phyloP scores from a whole-genome alignment of 2,888 invertebrate genomes.

The Pterostichus madidus region DNA sequence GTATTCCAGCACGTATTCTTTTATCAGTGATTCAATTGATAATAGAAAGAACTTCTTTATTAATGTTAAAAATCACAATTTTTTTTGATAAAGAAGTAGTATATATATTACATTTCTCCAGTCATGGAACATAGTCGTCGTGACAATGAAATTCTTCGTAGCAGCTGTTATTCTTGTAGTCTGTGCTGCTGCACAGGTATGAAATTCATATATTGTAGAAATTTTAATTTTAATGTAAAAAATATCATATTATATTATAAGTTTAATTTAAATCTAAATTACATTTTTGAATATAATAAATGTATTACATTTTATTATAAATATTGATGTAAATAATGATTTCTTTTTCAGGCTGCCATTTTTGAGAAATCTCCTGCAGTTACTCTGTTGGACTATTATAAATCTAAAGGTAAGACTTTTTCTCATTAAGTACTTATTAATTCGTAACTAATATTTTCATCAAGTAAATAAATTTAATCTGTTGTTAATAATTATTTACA shows the following conservation, averaged over 20 bases:
- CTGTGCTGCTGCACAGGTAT: constrained; percentile 37
- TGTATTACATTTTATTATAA: too few relatives aligned
- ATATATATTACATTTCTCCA: constrained; percentile 3
- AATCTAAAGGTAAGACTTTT: constrained; percentile 15
- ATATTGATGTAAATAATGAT: constrained; percentile 8
- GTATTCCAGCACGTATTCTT: neutral
- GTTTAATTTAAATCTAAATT: too few relatives aligned
- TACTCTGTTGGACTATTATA: constrained; percentile 28
- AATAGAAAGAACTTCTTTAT: neutral
- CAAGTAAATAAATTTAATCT: too few relatives aligned
- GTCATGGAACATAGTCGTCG: neutral
- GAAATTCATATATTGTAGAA: neutral
- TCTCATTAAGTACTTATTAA: neutral
- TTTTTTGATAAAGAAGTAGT: constrained; percentile 25
- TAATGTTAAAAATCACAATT: neutral
- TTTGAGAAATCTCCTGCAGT: neutral
- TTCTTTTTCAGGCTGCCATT: constrained; percentile 1
- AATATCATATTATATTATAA: too few relatives aligned
- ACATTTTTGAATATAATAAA: too few relatives aligned
- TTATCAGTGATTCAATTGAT: constrained; percentile 13
- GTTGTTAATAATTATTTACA: too few relatives aligned
- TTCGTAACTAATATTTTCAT: too few relatives aligned
- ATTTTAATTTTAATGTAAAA: too few relatives aligned
- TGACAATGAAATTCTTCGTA: constrained; percentile 37
- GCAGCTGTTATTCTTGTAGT: constrained; percentile 11